Conservation (phyloP, 2,113 vertebrate genomes). For the Pelvicachromis taeniatus region DNA sequence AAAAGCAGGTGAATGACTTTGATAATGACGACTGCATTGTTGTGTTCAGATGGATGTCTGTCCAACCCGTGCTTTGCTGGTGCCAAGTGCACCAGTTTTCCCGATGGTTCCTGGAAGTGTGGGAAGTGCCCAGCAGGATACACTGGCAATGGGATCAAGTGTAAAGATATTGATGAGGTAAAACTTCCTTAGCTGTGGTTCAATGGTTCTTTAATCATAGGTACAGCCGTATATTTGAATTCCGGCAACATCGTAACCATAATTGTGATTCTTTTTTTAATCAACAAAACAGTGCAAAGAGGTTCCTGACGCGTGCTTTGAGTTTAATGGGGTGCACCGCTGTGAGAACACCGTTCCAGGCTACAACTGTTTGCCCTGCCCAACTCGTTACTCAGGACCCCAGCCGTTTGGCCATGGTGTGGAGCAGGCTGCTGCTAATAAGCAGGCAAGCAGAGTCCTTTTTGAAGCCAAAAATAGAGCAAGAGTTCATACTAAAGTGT, state of each 20-base stretch:
- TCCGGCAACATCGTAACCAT: neutral
- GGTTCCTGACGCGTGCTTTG: conserved; percentile 90
- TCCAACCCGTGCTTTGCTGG: conserved; percentile 96
- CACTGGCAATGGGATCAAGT: conserved; percentile 87
- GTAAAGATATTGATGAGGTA: conserved; percentile 94
- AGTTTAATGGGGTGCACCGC: conserved; percentile 85
- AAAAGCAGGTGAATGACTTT: neutral
- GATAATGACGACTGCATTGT: neutral
- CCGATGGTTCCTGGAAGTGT: conserved; percentile 96
- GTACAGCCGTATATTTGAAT: neutral
- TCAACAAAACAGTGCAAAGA: conserved; percentile 81
- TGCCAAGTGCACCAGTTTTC: conserved; percentile 85
- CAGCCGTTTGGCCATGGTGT: conserved; percentile 89
- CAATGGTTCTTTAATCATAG: neutral
- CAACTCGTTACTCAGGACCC: conserved; percentile 84
- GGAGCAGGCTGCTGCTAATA: conserved; percentile 85
- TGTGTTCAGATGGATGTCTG: conserved; percentile 87
- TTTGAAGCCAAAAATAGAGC: neutral
- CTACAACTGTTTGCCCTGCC: conserved; percentile 95
- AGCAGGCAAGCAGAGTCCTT: conserved; percentile 80
- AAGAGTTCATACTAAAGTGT: neutral
- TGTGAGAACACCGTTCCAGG: conserved; percentile 95
- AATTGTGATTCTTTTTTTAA: neutral
- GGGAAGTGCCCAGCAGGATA: conserved; percentile 90
- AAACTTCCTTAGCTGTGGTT: neutral